phyloP scores from a whole-genome alignment of 2,888 invertebrate species.

The Pardosa pseudoannulata region DNA sequence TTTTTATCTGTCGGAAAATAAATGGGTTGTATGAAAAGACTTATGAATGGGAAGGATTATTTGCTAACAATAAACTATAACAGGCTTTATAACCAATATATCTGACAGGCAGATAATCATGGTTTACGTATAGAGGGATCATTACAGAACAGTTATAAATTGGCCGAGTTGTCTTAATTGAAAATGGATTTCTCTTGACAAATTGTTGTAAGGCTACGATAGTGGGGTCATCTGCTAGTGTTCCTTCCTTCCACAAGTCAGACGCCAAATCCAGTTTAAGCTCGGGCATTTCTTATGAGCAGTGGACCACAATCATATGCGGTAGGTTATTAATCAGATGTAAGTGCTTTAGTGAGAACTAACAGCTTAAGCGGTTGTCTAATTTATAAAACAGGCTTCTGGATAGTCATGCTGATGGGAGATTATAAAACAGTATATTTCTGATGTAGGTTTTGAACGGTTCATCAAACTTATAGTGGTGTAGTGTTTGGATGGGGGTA shows the following conservation, averaged over 20 bases:
- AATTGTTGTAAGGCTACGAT: slow-evolving; percentile 10
- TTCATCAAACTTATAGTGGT: slow-evolving; percentile 43
- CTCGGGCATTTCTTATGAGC: slow-evolving; percentile 55
- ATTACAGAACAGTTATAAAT: slow-evolving; percentile 36
- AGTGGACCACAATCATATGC: background rate
- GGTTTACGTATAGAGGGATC: background rate
- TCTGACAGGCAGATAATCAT: background rate
- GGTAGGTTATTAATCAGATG: slow-evolving; percentile 54
- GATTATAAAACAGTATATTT: background rate
- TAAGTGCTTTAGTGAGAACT: slow-evolving; percentile 35
- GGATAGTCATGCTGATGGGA: slow-evolving; percentile 28
- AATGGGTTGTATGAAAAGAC: too few relatives aligned
- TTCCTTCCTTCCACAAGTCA: slow-evolving; percentile 34
- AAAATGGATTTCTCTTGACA: slow-evolving; percentile 48
- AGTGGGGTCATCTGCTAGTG: slow-evolving; percentile 32
- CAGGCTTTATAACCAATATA: background rate
- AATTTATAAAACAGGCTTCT: slow-evolving; percentile 19
- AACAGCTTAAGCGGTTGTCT: slow-evolving; percentile 33
- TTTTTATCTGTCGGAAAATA: too few relatives aligned
- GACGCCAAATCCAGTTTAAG: slow-evolving; percentile 50
- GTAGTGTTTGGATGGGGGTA: too few relatives aligned
- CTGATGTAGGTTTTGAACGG: background rate
- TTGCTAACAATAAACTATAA: background rate
- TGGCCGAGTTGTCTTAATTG: slow-evolving; percentile 50
- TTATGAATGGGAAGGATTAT: too few relatives aligned